Evolutionary conservation across 2,797 vertebrate genomes (phyloP), one percentile per base, ranked within the genome.

Genomic region (Acanthurus tractus): DNA sequence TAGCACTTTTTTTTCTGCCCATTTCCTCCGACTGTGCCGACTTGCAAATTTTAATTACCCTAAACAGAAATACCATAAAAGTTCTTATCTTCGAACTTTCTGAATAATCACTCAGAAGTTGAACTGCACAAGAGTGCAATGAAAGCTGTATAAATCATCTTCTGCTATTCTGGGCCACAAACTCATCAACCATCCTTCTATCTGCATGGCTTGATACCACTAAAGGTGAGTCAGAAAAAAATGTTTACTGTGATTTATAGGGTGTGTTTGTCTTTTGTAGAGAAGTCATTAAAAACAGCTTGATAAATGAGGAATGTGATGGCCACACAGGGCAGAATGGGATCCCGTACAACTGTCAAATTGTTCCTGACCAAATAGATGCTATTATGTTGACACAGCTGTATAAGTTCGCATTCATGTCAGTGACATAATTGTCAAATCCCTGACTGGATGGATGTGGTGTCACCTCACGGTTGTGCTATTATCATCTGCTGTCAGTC

Each of bases 351-450:
- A 14, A 54, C 22, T 52, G 50, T 63, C 50, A 67, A 64, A 53
- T 56, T 4, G 70, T 44, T 62, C 42, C 50, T 42, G 40, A 67
- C 42, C 42, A 45, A 58, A 62, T 14, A 23, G 22, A 63, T 42
- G 23, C n/a, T 34, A 25, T 66, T 54, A 40, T 25, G 10, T 0
- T 46, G 23, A 69, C 49, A 82, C 18, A 23, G 38, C 44, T 72
- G 29, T 40, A 74, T 70, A 49, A 73, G 46, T 18, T 5, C 6
- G 8, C 48, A 74, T 66, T 79, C 57, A 34, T 22, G 12, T 72
- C 62, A 48, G 45, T 20, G 45, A 69, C 63, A 49, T 61, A 15
- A 74, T 36, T 70, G 42, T 63, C 17, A 49, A 55, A 74, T 70
- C 42, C 54, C 48, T 40, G 15, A 38, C 18, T 71, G 38, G 45